phyloP scores from a whole-genome alignment of 2,888 invertebrate species.

The Luffia ferchaultella region DNA sequence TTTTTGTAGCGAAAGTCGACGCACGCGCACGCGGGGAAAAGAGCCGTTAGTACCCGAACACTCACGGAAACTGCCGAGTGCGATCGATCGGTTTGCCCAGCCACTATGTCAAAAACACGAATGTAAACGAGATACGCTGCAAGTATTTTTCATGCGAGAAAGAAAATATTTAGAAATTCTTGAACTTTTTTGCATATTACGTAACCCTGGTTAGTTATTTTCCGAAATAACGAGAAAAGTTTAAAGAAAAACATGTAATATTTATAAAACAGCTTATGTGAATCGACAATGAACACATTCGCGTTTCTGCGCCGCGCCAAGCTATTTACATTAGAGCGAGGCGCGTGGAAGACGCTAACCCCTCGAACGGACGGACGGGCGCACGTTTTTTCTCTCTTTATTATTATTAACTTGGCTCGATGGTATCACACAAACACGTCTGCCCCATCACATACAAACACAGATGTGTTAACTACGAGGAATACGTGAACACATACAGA shows the following conservation, averaged over 20 bases:
- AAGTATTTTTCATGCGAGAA: neutral
- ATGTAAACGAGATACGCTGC: conserved; percentile 19
- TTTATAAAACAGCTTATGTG: too few relatives aligned
- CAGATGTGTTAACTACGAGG: neutral
- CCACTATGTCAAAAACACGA: conserved; percentile 31
- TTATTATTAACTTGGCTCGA: conserved; percentile 54
- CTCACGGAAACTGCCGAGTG: conserved; percentile 40
- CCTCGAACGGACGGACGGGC: conserved; percentile 33
- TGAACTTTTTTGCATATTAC: conserved; percentile 19
- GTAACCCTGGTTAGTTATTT: too few relatives aligned
- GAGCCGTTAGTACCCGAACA: conserved; percentile 56
- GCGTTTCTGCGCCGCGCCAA: conserved; percentile 26
- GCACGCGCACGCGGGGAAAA: conserved; percentile 33
- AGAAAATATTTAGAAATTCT: neutral
- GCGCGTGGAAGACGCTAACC: conserved; percentile 44
- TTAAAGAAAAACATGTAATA: too few relatives aligned
- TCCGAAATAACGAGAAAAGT: too few relatives aligned
- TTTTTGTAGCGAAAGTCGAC: conserved; percentile 60
- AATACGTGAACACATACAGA: conserved; percentile 14
- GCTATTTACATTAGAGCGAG: conserved; percentile 38
- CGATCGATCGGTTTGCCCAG: conserved; percentile 27
- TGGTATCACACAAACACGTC: neutral
- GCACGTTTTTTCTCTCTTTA: conserved; percentile 55
- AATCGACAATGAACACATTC: conserved; percentile 22
- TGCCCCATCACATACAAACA: neutral